Percentiles rank a stretch among this genome's conserved stretches.
Conservation (phyloP, 2,888 invertebrate genomes). For the Eulithis prunata region DNA sequence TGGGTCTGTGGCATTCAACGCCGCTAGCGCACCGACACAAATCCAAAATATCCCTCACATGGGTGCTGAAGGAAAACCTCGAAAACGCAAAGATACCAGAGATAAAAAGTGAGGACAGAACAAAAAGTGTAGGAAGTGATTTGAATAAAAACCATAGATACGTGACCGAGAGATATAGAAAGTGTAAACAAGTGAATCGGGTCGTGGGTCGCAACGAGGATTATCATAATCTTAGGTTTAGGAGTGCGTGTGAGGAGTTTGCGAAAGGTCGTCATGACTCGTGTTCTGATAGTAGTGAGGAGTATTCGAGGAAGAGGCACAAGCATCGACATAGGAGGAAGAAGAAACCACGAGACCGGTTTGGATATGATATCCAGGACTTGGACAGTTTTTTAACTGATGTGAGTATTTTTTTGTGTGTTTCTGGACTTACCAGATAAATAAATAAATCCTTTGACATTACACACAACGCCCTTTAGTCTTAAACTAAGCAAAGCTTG, state of each 20-base stretch:
- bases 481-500: too few species aligned
- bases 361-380: conserved; percentile 92
- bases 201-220: conserved; percentile 76
- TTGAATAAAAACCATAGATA: conserved; percentile 49
- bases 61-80: conserved; percentile 88
- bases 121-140: conserved; percentile 50
- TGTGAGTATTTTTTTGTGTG: conserved; percentile 68
- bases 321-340: conserved; percentile 77
- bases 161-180: conserved; percentile 61
- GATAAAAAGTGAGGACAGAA: conserved; percentile 53
- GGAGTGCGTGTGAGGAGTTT: conserved; percentile 74
- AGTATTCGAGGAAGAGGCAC: conserved; percentile 73
- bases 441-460: too few species aligned
- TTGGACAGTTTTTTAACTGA: conserved; percentile 91
- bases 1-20: conserved; percentile 81
- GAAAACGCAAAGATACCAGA: conserved; percentile 67
- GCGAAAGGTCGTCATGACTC: conserved; percentile 58
- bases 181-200: conserved; percentile 58
- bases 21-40: conserved; percentile 75
- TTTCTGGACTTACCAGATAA: too few species aligned
- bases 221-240: conserved; percentile 77
- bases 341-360: conserved; percentile 71
- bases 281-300: conserved; percentile 72
- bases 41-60: conserved; percentile 89
- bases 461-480: too few species aligned